phyloP scores from a whole-genome alignment of 2,797 vertebrate genomes.

The Rhinichthys osculus region DNA sequence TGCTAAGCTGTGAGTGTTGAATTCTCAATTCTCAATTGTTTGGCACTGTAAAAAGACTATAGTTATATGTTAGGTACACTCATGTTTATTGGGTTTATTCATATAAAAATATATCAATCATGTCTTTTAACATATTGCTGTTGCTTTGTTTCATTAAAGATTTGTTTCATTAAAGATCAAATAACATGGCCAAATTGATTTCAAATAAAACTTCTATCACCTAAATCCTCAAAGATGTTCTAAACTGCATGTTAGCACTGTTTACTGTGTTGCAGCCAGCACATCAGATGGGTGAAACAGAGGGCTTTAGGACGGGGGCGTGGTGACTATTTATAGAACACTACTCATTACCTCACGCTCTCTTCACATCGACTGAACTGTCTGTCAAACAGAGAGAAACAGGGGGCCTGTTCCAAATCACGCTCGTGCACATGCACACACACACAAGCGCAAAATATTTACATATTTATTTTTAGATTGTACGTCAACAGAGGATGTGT shows the following conservation, averaged over 20 bases:
- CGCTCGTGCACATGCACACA: slow-evolving; percentile 65
- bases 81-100: background rate
- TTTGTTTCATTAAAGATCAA: background rate
- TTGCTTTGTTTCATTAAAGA: background rate
- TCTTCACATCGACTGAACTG: slow-evolving; percentile 41
- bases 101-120: background rate
- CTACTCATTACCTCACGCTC: slow-evolving; percentile 56
- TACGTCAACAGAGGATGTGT: background rate
- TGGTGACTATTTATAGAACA: slow-evolving; percentile 55
- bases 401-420: slow-evolving; percentile 73
- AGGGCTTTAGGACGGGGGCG: slow-evolving; percentile 47
- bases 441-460: background rate
- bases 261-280: slow-evolving; percentile 7
- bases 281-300: slow-evolving; percentile 55
- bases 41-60: background rate
- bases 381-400: slow-evolving; percentile 32
- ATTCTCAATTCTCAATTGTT: background rate
- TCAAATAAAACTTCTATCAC: background rate
- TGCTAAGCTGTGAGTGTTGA: background rate
- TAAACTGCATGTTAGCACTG: background rate
- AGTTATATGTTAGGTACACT: background rate
- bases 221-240: background rate
- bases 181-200: background rate
- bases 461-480: slow-evolving; percentile 31
- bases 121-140: background rate